These are phyloP conservation scores for Hirtodrosophila histrioides DNA, from an alignment of 2,888 invertebrate genomes.

Conservation along the genomic window DNA sequence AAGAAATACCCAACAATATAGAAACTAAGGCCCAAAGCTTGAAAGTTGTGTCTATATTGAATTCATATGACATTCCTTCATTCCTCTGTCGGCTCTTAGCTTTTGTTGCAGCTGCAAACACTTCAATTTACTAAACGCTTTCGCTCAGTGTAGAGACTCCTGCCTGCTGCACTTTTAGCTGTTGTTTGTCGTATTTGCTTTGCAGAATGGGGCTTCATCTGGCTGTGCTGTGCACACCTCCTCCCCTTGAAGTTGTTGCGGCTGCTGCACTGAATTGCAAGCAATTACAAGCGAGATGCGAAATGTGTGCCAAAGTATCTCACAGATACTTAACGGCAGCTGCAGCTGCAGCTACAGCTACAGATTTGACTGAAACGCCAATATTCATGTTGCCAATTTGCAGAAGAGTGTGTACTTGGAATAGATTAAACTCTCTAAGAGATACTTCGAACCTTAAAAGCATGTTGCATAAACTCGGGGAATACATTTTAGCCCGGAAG, in stretches of 20 bases:
- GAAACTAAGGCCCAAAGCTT: too few relatives aligned
- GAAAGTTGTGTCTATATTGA: too few relatives aligned
- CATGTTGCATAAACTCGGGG: too few relatives aligned
- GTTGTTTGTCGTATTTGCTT: constrained; percentile 49
- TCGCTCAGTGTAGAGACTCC: too few relatives aligned
- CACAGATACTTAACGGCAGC: constrained; percentile 69
- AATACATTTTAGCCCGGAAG: too few relatives aligned
- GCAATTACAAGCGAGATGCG: constrained; percentile 77
- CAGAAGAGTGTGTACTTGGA: constrained; percentile 11
- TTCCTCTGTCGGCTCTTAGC: too few relatives aligned
- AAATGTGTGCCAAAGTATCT: constrained; percentile 79
- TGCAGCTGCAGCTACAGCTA: constrained; percentile 18
- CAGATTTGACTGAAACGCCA: constrained; percentile 29
- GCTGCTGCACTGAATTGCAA: constrained; percentile 62
- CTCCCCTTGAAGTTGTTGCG: constrained; percentile 9
- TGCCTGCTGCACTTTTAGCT: constrained; percentile 38
- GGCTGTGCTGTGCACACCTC: neutral
- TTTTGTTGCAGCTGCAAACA: too few relatives aligned
- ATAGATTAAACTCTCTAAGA: constrained; percentile 12
- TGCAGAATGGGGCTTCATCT: constrained; percentile 23
- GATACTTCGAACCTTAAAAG: too few relatives aligned
- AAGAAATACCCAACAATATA: too few relatives aligned
- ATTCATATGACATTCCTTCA: too few relatives aligned
- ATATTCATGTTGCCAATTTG: constrained; percentile 43
- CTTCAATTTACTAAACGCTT: too few relatives aligned